Conservation (phyloP, 2,888 invertebrate genomes). For the Thyatira batis region DNA sequence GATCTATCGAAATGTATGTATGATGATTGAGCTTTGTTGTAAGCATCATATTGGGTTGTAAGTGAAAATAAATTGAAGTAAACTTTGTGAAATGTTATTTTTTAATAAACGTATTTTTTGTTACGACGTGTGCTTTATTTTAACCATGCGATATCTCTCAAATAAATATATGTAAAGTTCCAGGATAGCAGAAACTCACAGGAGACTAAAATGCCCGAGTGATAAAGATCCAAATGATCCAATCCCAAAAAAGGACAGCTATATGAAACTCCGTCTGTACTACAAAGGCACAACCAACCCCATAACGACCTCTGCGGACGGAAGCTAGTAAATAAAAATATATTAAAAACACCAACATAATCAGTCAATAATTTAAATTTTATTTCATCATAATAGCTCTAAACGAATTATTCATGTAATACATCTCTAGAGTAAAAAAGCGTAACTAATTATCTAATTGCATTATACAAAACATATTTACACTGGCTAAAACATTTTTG, state of each 20-base stretch:
- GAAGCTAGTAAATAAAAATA: no score
- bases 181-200: no score
- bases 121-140: constrained; percentile 33
- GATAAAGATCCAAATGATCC: no score
- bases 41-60: constrained; percentile 27
- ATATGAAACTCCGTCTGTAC: no score
- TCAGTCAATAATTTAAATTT: constrained; percentile 74
- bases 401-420: constrained; percentile 53
- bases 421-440: constrained; percentile 64
- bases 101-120: constrained; percentile 65
- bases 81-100: constrained; percentile 54
- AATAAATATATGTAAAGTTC: no score
- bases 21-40: constrained; percentile 46
- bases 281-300: not conserved
- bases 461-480: constrained; percentile 55
- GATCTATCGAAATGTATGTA: not conserved
- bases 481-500: constrained; percentile 25
- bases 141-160: not conserved
- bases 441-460: constrained; percentile 60
- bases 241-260: no score
- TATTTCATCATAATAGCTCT: constrained; percentile 53
- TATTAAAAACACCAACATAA: constrained; percentile 32
- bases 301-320: no score
- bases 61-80: constrained; percentile 61
- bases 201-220: no score